Base-by-base conservation (phyloP, 2,113 vertebrate species). In the Ochotona princeps region DNA sequence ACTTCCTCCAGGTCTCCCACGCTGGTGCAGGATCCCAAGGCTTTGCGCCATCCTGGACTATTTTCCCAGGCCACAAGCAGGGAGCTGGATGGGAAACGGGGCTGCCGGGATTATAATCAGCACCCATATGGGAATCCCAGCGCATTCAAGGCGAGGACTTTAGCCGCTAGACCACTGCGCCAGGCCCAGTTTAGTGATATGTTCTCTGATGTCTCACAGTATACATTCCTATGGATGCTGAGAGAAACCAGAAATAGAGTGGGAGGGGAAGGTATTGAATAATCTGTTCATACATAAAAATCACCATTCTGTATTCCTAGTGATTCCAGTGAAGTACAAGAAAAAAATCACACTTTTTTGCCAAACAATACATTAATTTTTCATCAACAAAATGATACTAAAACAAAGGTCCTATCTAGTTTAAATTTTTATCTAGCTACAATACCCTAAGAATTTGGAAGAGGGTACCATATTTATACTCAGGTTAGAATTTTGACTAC, bases 301-400 rank as follows among this genome's bases (percentile, higher is more conserved):
- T 1, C 8, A 79, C 13, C 7, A 70, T 81, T 79, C 70, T 87
- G 21, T 83, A n/a, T 13, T 89, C 28, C 57, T 74, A 23, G 30
- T 30, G 51, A 12, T 70, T 89, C 61, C 20, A 94, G 20, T 72
- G 20, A 28, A 74, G 4, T 80, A 11, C n/a, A 78, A 73, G 93
- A 93, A 79, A 17, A 60, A 57, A 57, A 6, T 6, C 5, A 32
- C 1, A 35, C 76, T 66, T 90, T 47, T 49, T 81, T 70, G 70
- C 85, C 63, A 79, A 51, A 63, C 87, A 75, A 76, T 23, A 44
- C 14, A 20, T n/a, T 26, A 79, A 65, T 61, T 87, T 89, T 86
- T 92, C 49, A 38, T 49, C 38, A 49, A 78, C 49, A 86, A 89
- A 88, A 83, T 87, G 9, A 63, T 21, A 91, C 30, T 72, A 91